Percentiles rank a stretch among this genome's conserved stretches.
phyloP scores from a whole-genome alignment of 1,140 invertebrate genomes.

The Akabosia matsudoensis region DNA sequence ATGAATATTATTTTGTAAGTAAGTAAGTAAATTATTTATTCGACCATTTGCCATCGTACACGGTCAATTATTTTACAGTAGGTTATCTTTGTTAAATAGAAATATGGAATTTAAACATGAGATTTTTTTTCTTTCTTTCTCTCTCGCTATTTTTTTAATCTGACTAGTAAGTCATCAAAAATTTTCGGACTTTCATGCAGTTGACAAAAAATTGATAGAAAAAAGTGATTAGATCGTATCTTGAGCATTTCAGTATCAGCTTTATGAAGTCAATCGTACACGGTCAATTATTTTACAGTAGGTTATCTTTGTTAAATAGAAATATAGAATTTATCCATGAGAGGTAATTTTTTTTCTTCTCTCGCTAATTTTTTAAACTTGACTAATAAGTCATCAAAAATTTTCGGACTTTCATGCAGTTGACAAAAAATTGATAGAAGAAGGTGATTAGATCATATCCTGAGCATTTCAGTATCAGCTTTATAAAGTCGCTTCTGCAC shows the following conservation, averaged over 20 bases:
- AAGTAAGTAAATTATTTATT: background rate
- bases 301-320: background rate
- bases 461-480: no score
- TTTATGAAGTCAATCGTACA: background rate
- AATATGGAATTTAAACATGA: background rate
- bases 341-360: background rate
- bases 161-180: background rate
- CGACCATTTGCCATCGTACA: background rate
- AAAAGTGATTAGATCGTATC: no score
- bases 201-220: no score
- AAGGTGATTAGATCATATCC: no score
- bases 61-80: background rate
- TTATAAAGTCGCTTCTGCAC: no score
- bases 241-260: no score
- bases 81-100: background rate
- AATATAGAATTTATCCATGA: background rate
- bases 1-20: no score
- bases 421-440: background rate
- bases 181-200: background rate
- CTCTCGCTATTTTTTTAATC: background rate
- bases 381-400: background rate
- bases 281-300: background rate
- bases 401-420: background rate
- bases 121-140: background rate
- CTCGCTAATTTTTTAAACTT: background rate